Evolutionary conservation across 2,113 vertebrate species (phyloP).

Genomic region (Chlorocebus sabaeus): DNA sequence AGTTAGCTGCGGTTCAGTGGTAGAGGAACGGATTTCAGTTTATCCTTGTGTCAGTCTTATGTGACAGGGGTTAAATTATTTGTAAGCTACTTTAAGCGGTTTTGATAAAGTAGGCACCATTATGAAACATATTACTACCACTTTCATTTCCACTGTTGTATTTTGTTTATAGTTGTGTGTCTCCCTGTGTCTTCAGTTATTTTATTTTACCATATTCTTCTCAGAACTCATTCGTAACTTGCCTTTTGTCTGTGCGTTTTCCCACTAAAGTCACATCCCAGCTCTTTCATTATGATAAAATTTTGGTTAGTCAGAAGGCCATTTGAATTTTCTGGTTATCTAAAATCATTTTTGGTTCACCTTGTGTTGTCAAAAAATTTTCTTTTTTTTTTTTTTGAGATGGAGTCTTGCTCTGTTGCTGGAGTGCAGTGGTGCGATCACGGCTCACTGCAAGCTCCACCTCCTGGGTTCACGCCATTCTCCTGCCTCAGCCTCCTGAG

Average conservation of each 20-base stretch:
- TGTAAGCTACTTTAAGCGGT: background rate
- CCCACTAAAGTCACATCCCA: background rate
- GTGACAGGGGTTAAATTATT: background rate
- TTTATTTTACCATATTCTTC: background rate
- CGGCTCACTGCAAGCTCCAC: too few relatives aligned
- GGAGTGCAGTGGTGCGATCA: too few relatives aligned
- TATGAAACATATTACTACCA: background rate
- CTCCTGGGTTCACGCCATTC: too few relatives aligned
- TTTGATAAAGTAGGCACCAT: background rate
- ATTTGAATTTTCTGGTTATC: constrained; percentile 46
- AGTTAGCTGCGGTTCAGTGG: background rate
- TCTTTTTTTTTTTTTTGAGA: background rate
- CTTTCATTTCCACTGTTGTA: background rate
- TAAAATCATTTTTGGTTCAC: constrained; percentile 40
- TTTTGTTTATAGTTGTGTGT: background rate
- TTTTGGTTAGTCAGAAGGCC: constrained; percentile 35
- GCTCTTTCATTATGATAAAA: background rate
- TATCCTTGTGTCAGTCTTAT: background rate
- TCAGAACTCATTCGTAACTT: background rate
- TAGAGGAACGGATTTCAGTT: background rate
- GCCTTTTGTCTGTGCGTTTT: background rate
- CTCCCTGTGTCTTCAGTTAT: background rate
- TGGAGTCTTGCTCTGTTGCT: too few relatives aligned
- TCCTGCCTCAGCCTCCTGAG: too few relatives aligned
- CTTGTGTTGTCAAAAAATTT: constrained; percentile 20